Base-by-base conservation (phyloP, 2,888 invertebrate genomes). In the Drosophila eohydei region DNA sequence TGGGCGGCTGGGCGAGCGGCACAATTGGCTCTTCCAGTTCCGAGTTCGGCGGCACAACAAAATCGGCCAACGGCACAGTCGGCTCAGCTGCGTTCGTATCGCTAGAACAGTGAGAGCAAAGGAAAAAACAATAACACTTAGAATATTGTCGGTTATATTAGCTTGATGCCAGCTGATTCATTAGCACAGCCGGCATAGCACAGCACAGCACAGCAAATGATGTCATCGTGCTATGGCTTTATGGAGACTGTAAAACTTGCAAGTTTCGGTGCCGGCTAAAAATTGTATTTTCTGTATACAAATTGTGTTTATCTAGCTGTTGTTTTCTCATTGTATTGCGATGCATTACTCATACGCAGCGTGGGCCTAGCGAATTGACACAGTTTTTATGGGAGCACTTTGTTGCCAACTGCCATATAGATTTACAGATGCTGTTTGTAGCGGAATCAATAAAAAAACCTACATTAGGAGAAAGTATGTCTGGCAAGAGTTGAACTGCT, bases 51-150 rank as follows among this genome's bases (percentile, higher is more conserved):
- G 88, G 83, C 44, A 58, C 71, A 32, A 60, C 41, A 38, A 82
- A 84, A 2, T 89, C 83, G 4, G 84, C 84, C 74, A 84, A 60
- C 44, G 89, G 84, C 68, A 74, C 88, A 28, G 72, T 71, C 28
- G 88, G 32, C 8, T 34, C 71, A 40, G 62, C 44, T 30, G 58
- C 46, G 62, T 51, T 73, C 59, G 51, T 84, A 67, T 88, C 89
- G 66, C 84, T 84, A 40, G 8, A 54, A 16, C 3, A 38, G 14
- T 14, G 36, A 30, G 14, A 48, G 48, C n/a, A 8, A 9, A 1
- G 36, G 40, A 21, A 38, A n/a, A 14, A 9, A 3, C 38, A 26
- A 59, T 56, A 30, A 50, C 50, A 57, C 48, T 64, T 48, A 26
- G n/a, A 61, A 50, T 59, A 43, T 57, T 55, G 28, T 55, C 56